A percentile compares a stretch with the other conserved stretches of the same genome.
phyloP scores from a whole-genome alignment of 2,113 vertebrate genomes.

The Saccopteryx bilineata region DNA sequence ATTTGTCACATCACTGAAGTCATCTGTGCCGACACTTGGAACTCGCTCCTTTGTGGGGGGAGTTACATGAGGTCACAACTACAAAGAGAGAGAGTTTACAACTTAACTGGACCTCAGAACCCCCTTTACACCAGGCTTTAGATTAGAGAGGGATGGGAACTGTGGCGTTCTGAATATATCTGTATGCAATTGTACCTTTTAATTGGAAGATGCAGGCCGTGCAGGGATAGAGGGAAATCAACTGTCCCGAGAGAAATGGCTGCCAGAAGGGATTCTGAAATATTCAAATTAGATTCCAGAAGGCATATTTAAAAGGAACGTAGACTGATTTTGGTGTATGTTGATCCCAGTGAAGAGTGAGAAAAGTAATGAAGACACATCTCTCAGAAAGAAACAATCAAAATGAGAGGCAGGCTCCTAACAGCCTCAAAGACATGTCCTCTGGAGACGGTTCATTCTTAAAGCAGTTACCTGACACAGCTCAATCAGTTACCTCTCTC shows the following conservation, averaged over 20 bases:
- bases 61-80: background rate
- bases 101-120: background rate
- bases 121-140: background rate
- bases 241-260: background rate
- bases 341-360: background rate
- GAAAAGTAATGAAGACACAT: background rate
- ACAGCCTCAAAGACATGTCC: background rate
- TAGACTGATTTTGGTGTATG: background rate
- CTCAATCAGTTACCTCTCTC: background rate
- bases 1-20: background rate
- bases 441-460: background rate
- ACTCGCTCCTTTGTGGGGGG: background rate
- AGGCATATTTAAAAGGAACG: background rate
- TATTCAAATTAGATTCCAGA: slow-evolving; percentile 29
- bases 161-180: background rate
- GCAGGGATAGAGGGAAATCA: background rate
- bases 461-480: background rate
- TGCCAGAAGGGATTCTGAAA: background rate
- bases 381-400: background rate
- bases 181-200: background rate
- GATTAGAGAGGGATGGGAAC: background rate
- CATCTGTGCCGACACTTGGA: background rate
- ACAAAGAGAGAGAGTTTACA: background rate
- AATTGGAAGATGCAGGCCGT: background rate
- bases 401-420: background rate